Base-by-base conservation (phyloP, 2,797 vertebrate species). In the Atherinosoma microstoma region DNA sequence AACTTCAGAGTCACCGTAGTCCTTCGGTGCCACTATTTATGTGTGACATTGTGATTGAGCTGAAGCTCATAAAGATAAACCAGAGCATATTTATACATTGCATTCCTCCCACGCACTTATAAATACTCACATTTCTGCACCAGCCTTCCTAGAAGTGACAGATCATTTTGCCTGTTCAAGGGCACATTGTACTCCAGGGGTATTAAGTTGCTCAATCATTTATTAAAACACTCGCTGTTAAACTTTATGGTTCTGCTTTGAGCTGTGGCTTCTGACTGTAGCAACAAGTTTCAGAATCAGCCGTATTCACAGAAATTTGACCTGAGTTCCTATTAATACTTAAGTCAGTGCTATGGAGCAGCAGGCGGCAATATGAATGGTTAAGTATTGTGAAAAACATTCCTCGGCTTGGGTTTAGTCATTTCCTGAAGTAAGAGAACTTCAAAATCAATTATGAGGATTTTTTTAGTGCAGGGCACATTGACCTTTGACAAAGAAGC, bases 1-100 rank as follows among this genome's bases (percentile, higher is more conserved):
- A 53, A 65, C 66, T 51, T 71, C 65, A 78, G 82, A 83, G 83
- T 88, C 84, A 80, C 9, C 10, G 0, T 51, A 76, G 86, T 70
- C 75, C 45, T 80, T 49, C 13, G 53, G 65, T 16, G 56, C 22
- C 22, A 64, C 63, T 54, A 70, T 47, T 8, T 71, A 63, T 51
- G 20, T 24, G 49, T 8, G n/a, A 27, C 59, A 63, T 66, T 70
- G 76, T 20, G 38, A 49, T 40, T 18, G 58, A 61, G 13, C n/a
- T 9, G 11, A 42, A 24, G 4, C 18, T 35, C 18, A 5, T 0
- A 64, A 45, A 34, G 22, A 2, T 20, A 22, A 45, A 16, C n/a
- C 27, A 29, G 20, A 51, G 36, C 64, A 30, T 38, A 0, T 62
- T 61, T 61, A 27, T 58, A 22, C 11, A 5, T 13, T 47, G 3